A percentile compares a stretch with the other conserved stretches of the same genome.
Conservation (phyloP, 2,888 invertebrate genomes). For the Rhabditophanes sp. region DNA sequence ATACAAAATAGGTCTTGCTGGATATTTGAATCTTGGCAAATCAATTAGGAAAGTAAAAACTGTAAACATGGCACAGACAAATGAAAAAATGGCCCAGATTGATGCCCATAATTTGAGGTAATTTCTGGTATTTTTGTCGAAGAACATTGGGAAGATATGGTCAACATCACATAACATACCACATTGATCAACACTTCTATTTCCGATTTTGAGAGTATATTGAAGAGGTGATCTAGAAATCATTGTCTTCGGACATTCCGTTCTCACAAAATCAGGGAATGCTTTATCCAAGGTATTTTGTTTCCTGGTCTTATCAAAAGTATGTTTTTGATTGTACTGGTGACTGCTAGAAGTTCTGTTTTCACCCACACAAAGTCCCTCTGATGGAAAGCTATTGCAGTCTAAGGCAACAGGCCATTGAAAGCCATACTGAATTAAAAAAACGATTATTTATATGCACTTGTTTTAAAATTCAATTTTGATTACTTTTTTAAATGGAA, state of each 20-base stretch:
- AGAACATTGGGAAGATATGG: constrained; percentile 27
- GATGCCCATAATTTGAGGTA: constrained; percentile 60
- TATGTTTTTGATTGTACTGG: constrained; percentile 3
- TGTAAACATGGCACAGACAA: constrained; percentile 84
- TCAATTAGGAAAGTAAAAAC: constrained; percentile 90
- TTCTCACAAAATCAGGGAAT: background rate
- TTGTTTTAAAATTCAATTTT: no score
- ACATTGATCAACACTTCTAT: constrained; percentile 28
- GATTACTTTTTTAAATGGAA: no score
- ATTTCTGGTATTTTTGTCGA: constrained; percentile 22
- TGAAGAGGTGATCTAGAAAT: constrained; percentile 6
- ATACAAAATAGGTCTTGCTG: constrained; percentile 91
- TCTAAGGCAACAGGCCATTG: constrained; percentile 48
- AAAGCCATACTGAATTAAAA: constrained; percentile 49
- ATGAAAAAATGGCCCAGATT: constrained; percentile 86
- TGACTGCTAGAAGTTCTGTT: constrained; percentile 40
- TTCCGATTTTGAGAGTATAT: constrained; percentile 19
- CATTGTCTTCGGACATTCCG: constrained; percentile 34
- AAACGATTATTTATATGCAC: no score
- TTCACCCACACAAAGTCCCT: constrained; percentile 49
- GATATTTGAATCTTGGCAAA: constrained; percentile 57
- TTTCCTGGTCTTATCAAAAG: background rate
- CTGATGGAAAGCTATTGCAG: constrained; percentile 46
- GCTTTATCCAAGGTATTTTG: background rate
- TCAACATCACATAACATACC: constrained; percentile 37